Evolutionary conservation across 2,113 vertebrate species (phyloP).

Genomic region (Agapornis roseicollis): DNA sequence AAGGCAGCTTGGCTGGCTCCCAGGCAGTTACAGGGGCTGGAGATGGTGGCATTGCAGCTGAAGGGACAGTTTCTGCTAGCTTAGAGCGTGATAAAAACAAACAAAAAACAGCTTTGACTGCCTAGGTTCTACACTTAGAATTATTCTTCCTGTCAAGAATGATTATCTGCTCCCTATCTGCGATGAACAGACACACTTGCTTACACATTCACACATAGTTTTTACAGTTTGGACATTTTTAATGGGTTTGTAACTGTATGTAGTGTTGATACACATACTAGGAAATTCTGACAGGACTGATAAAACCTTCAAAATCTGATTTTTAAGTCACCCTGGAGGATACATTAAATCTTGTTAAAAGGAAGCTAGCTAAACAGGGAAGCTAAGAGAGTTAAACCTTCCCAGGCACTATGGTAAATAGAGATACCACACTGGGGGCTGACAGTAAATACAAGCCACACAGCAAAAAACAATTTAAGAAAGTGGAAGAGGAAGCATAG

Average conservation of each 20-base stretch:
- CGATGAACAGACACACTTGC: background rate
- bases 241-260: constrained; percentile 41
- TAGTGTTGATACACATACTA: constrained; percentile 13
- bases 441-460: background rate
- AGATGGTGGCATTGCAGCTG: accelerated
- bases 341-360: constrained; percentile 23
- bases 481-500: background rate
- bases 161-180: background rate
- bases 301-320: constrained; percentile 27
- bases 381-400: background rate
- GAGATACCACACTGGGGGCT: background rate
- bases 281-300: constrained; percentile 42
- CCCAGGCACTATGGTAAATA: background rate
- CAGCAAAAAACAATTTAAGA: background rate
- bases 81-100: constrained; percentile 12
- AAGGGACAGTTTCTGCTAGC: background rate
- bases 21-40: background rate
- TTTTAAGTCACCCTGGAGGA: constrained; percentile 46
- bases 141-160: background rate
- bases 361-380: constrained; percentile 10
- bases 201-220: background rate
- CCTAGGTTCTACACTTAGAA: background rate
- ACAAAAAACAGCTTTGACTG: background rate
- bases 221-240: constrained; percentile 16
- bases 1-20: constrained; percentile 22